phyloP scores from a whole-genome alignment of 2,797 vertebrate species.

The Leptodactylus fallax region DNA sequence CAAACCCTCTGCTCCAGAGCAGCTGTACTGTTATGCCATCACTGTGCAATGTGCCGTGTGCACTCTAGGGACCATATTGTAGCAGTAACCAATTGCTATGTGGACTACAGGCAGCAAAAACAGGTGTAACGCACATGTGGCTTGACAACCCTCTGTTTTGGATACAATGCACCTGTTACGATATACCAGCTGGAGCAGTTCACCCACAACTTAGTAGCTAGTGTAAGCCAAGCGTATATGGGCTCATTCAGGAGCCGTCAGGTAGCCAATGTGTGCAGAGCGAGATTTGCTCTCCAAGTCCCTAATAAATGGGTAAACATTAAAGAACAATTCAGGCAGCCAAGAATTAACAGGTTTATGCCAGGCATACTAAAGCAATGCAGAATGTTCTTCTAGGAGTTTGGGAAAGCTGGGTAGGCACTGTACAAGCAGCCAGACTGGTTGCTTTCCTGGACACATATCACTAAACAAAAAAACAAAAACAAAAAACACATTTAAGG shows the following conservation, averaged over 20 bases:
- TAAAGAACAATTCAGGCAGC: not conserved
- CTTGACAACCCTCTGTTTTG: slow-evolving; percentile 21
- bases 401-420: too few species aligned
- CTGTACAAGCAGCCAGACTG: too few species aligned
- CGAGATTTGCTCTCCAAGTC: not conserved
- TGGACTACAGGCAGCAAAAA: not conserved
- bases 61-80: slow-evolving; percentile 19
- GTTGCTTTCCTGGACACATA: too few species aligned
- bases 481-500: too few species aligned
- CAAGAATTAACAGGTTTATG: not conserved
- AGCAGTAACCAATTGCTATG: slow-evolving; percentile 35
- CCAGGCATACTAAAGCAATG: too few species aligned
- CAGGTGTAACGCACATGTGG: slow-evolving; percentile 44
- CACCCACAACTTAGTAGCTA: not conserved
- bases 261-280: not conserved
- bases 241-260: not conserved
- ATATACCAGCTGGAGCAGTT: not conserved
- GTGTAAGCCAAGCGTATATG: too few species aligned
- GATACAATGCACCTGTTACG: slow-evolving; percentile 47
- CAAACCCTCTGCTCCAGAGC: not conserved
- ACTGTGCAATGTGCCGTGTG: slow-evolving; percentile 8
- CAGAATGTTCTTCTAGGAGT: too few species aligned
- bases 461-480: too few species aligned
- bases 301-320: not conserved
- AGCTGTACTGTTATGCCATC: slow-evolving; percentile 38